These are phyloP conservation scores for Polydrusus tereticollis DNA, from an alignment of 2,888 invertebrate genomes.

Conservation along the genomic window DNA sequence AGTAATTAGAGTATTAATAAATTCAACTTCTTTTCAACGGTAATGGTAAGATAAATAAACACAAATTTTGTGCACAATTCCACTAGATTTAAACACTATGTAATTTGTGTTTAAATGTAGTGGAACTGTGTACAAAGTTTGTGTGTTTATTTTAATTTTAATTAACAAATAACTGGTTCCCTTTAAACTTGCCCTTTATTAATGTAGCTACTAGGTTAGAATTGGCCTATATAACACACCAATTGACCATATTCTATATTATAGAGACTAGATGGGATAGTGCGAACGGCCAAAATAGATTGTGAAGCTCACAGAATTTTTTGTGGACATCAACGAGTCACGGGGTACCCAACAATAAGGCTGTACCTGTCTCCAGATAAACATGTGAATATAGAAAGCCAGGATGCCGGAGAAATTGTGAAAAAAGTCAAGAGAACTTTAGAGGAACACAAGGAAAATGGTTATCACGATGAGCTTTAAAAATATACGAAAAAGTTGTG, in stretches of 20 bases:
- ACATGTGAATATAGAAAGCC: constrained; percentile 57
- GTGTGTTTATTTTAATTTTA: no score
- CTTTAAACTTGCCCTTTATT: no score
- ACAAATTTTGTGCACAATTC: no score
- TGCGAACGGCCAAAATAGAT: constrained; percentile 75
- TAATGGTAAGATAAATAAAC: no score
- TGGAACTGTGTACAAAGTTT: no score
- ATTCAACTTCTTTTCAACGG: no score
- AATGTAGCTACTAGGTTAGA: no score
- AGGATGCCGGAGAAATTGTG: constrained; percentile 51
- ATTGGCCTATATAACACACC: neutral
- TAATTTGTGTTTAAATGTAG: no score
- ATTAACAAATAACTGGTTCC: no score
- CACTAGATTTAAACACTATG: no score
- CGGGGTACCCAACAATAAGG: constrained; percentile 73
- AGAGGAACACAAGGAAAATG: constrained; percentile 43
- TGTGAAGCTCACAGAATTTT: constrained; percentile 72
- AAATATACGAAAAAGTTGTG: no score
- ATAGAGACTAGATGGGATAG: constrained; percentile 69
- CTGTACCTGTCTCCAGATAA: constrained; percentile 66
- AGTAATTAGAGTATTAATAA: no score
- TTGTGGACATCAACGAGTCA: constrained; percentile 70
- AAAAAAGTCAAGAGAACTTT: constrained; percentile 51
- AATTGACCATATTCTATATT: constrained; percentile 42
- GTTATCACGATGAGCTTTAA: constrained; percentile 55